Percentiles rank a stretch among this genome's conserved stretches.
Evolutionary conservation across 2,113 vertebrate genomes (phyloP).

Genomic region (Corythornis cristatus): DNA sequence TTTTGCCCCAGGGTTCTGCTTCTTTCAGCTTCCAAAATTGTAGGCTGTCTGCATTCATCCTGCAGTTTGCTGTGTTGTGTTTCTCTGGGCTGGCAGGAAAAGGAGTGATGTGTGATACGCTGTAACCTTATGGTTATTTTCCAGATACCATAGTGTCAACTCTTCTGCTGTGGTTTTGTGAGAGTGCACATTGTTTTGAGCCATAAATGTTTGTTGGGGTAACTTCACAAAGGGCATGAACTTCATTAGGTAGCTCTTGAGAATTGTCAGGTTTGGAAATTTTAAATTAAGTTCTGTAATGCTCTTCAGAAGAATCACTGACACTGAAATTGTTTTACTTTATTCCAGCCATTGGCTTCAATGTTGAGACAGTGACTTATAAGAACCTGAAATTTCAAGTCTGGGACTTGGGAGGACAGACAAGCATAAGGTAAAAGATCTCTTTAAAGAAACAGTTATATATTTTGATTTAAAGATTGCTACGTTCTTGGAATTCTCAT

Average conservation of each 20-base stretch:
- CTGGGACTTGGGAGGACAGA: slow-evolving; percentile 98
- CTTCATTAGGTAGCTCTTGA: background rate
- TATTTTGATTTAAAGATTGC: too few relatives aligned
- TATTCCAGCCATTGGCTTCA: slow-evolving; percentile 94
- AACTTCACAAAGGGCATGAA: background rate
- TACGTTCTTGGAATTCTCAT: background rate
- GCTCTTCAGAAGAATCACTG: background rate
- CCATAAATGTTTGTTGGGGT: background rate
- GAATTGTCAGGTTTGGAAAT: background rate
- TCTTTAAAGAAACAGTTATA: too few relatives aligned
- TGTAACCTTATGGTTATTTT: background rate
- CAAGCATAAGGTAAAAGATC: slow-evolving; percentile 90
- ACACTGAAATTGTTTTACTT: slow-evolving; percentile 1
- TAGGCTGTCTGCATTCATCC: rapidly evolving
- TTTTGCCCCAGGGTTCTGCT: background rate
- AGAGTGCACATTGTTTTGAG: background rate
- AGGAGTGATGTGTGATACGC: background rate
- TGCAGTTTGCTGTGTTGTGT: background rate
- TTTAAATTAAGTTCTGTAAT: background rate
- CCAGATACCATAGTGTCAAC: rapidly evolving
- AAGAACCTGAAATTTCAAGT: slow-evolving; percentile 99
- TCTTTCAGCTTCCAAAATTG: background rate
- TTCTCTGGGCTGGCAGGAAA: background rate
- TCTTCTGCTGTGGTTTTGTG: background rate
- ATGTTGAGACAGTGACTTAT: slow-evolving; percentile 96